These are phyloP conservation scores for Boloria euphrosyne DNA, from an alignment of 2,888 invertebrate species.

Conservation along the genomic window DNA sequence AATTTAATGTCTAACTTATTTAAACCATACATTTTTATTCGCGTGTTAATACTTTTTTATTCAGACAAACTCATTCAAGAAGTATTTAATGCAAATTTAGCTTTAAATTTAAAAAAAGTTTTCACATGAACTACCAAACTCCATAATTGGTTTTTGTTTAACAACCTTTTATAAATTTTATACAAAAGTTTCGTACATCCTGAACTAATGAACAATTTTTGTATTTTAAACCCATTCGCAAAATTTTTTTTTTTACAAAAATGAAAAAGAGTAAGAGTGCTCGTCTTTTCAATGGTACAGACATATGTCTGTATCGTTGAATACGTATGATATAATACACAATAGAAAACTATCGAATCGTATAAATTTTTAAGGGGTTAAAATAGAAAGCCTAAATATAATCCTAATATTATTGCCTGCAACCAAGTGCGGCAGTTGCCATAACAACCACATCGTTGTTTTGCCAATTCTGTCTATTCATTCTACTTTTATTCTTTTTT, in stretches of 20 bases:
- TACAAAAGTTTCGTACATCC: too few species aligned
- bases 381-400: constrained; percentile 24
- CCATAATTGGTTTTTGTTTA: too few species aligned
- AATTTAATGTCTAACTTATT: background rate
- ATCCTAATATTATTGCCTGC: constrained; percentile 33
- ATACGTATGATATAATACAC: too few species aligned
- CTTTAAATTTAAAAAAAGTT: too few species aligned
- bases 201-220: background rate
- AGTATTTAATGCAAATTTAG: too few species aligned
- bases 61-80: too few species aligned
- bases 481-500: constrained; percentile 58
- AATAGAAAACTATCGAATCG: background rate
- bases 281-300: background rate
- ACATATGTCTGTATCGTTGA: too few species aligned
- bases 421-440: constrained; percentile 65
- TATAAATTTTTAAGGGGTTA: constrained; percentile 6
- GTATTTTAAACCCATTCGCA: background rate
- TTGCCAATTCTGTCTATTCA: constrained; percentile 71
- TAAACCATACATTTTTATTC: background rate
- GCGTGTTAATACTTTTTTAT: too few species aligned
- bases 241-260: background rate
- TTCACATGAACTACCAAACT: too few species aligned
- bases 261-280: background rate
- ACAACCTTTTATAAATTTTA: too few species aligned
- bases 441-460: constrained; percentile 73